Base-by-base conservation (phyloP, 2,888 invertebrate genomes). In the Dolichopus griseipennis region DNA sequence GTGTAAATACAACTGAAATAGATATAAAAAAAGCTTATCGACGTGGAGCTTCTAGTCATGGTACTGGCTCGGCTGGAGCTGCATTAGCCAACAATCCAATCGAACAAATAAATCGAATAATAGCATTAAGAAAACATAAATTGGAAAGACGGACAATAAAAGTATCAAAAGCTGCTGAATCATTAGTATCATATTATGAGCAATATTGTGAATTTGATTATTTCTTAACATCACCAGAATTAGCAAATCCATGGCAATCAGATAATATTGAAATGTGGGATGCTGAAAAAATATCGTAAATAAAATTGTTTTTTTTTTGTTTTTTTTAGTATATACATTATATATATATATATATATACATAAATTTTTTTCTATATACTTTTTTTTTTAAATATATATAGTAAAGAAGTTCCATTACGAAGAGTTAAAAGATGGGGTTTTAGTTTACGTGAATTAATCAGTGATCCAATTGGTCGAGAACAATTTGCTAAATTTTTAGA, bases 201-300 rank as follows among this genome's bases (percentile, higher is more conserved):
- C 97, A 97, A 82, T 97, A 98, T 81, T 87, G 88, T 69, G 97
- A 98, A 79, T 99, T 97, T 81, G 99, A 99, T 84, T 90, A 95
- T 71, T 93, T 97, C 83, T 88, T 98, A 71, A 93, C 93, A 10
- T 87, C 91, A 34, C 92, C 95, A 2, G 98, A 98, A 81, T 90
- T 92, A 79, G 90, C 94, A 61, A 99, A 98, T 85, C 98, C 98
- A 0, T 99, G 99, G 99, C 87, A 95, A 75, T 90, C 92, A 41
- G 98, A 99, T 77, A 95, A 90, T 80, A 90, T 92, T 3, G 98
- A 99, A 78, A 89, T 95, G 79, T 99, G 99, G 99, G 97, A 98
- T 75, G 92, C 92, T 79, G 98, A 99, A 81, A 95, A 90, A 82
- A 88, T 90, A 77, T 89, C 91, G 92, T 93, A 81, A 83, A 20